A percentile compares a stretch with the other conserved stretches of the same genome.
Conservation (phyloP, 2,888 invertebrate genomes). For the Netelia fuscicornis region DNA sequence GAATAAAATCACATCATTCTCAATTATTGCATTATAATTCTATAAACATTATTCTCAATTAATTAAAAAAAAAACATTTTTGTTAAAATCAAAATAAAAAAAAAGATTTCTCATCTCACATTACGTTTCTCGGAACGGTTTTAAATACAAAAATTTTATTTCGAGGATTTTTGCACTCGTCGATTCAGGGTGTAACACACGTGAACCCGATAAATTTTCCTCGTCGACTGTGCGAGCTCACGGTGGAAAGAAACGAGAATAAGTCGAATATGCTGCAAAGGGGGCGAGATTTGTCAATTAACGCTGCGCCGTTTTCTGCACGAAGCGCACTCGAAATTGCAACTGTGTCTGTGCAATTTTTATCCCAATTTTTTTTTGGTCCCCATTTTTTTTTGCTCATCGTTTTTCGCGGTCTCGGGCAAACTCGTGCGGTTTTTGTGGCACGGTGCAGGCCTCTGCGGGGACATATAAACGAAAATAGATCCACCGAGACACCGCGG, state of each 20-base stretch:
- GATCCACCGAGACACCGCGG: conserved; percentile 49
- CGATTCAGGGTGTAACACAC: conserved; percentile 23
- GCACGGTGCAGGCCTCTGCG: conserved; percentile 54
- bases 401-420: conserved; percentile 61
- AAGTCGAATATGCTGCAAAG: conserved; percentile 7
- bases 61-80: background rate
- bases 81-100: background rate
- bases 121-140: conserved; percentile 3
- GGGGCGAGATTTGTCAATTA: conserved; percentile 61
- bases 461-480: conserved; percentile 68
- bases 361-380: conserved; percentile 33
- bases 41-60: background rate
- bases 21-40: background rate
- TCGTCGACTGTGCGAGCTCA: background rate
- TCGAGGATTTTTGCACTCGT: conserved; percentile 1
- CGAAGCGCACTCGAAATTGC: conserved; percentile 49
- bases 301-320: conserved; percentile 29
- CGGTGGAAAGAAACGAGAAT: conserved; percentile 13
- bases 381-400: background rate
- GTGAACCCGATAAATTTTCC: conserved; percentile 60
- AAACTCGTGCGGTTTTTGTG: conserved; percentile 65
- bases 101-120: background rate
- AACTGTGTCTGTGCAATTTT: conserved; percentile 43
- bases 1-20: too few species aligned
- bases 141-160: conserved; percentile 38